Evolutionary conservation across 2,113 vertebrate genomes (phyloP).

Genomic region (Muntiacus muntjak): DNA sequence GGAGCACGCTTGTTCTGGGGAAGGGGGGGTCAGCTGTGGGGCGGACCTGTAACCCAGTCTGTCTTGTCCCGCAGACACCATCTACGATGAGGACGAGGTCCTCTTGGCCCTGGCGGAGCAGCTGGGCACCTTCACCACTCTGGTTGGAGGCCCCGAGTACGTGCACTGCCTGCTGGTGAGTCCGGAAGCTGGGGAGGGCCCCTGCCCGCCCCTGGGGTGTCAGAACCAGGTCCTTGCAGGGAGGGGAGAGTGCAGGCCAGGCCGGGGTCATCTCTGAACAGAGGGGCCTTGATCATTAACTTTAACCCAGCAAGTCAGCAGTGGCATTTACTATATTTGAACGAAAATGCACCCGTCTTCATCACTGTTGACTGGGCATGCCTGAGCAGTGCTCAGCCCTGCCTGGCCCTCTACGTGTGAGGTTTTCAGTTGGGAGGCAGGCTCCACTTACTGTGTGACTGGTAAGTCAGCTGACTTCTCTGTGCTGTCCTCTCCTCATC

Average conservation of each 20-base stretch:
- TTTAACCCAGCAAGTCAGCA: neutral
- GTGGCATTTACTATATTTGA: neutral
- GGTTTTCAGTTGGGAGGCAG: neutral
- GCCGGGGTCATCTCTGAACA: neutral
- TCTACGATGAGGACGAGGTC: constrained; percentile 83
- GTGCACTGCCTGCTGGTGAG: constrained; percentile 83
- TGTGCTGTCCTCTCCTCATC: neutral
- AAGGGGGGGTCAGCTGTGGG: no score
- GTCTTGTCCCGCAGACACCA: constrained; percentile 74
- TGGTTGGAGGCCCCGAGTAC: constrained; percentile 80
- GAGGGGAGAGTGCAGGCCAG: neutral
- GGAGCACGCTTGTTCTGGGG: no score
- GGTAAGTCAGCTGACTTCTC: neutral
- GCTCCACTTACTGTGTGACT: neutral
- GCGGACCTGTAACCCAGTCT: neutral
- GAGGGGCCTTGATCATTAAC: neutral
- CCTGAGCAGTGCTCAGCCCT: no score
- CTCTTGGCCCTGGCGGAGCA: constrained; percentile 82
- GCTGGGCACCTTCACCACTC: constrained; percentile 80
- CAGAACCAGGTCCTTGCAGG: neutral
- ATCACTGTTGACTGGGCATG: neutral
- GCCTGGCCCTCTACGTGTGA: rapidly evolving
- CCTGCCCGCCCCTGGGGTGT: neutral
- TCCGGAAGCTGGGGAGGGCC: neutral
- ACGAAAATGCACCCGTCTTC: rapidly evolving